phyloP scores from a whole-genome alignment of 2,888 invertebrate genomes.

The Euzophera pinguis region DNA sequence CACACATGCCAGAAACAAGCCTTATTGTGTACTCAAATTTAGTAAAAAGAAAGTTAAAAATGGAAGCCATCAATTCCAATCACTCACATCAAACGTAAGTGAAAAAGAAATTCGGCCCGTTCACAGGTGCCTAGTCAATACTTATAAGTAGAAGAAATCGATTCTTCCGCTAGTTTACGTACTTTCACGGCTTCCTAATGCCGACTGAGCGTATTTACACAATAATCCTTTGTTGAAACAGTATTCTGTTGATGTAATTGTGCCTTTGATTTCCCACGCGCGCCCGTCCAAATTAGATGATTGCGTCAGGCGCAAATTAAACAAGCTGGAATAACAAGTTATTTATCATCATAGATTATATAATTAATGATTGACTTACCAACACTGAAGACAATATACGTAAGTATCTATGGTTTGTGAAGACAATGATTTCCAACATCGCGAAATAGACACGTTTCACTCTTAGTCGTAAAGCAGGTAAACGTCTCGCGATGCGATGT shows the following conservation, averaged over 20 bases:
- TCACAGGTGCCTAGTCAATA: not conserved
- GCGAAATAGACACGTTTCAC: too few species aligned
- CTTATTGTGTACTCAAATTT: too few species aligned
- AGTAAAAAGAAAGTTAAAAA: too few species aligned
- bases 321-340: not conserved
- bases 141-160: constrained; percentile 16
- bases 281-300: not conserved
- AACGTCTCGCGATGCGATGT: too few species aligned
- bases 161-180: constrained; percentile 15
- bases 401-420: too few species aligned
- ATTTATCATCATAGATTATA: too few species aligned
- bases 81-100: not conserved
- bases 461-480: too few species aligned
- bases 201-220: constrained; percentile 18
- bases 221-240: constrained; percentile 19
- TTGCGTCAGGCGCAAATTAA: not conserved
- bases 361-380: too few species aligned
- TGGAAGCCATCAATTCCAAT: too few species aligned
- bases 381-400: too few species aligned
- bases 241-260: constrained; percentile 3
- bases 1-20: too few species aligned
- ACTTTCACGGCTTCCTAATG: constrained; percentile 20
- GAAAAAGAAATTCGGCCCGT: not conserved
- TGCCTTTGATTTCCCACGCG: constrained; percentile 9
- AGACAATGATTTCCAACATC: too few species aligned